A percentile compares a stretch with the other conserved stretches of the same genome.
Evolutionary conservation across 2,888 invertebrate species (phyloP).

Genomic region (Bruchidius siliquastri): DNA sequence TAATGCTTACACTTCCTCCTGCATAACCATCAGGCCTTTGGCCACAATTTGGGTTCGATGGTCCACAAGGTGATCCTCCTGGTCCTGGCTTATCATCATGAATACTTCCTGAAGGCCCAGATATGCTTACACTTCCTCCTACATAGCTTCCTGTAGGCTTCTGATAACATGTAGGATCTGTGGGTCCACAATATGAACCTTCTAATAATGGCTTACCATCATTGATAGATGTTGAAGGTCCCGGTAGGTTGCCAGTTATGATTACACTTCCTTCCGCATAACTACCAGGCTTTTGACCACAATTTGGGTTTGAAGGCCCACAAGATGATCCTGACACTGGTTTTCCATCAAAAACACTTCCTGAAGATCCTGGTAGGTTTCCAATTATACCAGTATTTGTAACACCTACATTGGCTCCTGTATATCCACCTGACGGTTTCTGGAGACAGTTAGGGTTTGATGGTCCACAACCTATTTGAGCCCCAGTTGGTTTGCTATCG

Average conservation of each 20-base stretch:
- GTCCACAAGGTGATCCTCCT: neutral
- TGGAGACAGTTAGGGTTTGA: neutral
- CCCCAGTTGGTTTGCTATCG: slow-evolving; percentile 16
- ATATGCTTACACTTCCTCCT: neutral
- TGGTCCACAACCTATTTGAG: neutral
- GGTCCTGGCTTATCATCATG: slow-evolving; percentile 21
- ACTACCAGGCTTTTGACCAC: neutral
- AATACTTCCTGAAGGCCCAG: slow-evolving; percentile 20
- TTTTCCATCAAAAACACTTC: neutral
- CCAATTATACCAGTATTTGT: no score
- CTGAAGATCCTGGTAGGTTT: neutral
- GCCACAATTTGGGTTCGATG: neutral
- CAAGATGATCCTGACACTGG: neutral
- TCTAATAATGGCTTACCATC: slow-evolving; percentile 7
- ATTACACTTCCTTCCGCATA: neutral
- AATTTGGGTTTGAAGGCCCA: neutral
- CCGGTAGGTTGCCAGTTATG: slow-evolving; percentile 3
- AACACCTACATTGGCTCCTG: neutral
- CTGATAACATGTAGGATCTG: neutral
- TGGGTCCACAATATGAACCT: neutral
- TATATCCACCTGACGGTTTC: neutral
- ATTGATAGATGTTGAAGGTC: slow-evolving; percentile 7
- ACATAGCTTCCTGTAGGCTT: neutral
- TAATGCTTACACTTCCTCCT: neutral
- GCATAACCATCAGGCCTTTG: neutral